phyloP scores from a whole-genome alignment of 2,113 vertebrate genomes.

The Callipepla californica region DNA sequence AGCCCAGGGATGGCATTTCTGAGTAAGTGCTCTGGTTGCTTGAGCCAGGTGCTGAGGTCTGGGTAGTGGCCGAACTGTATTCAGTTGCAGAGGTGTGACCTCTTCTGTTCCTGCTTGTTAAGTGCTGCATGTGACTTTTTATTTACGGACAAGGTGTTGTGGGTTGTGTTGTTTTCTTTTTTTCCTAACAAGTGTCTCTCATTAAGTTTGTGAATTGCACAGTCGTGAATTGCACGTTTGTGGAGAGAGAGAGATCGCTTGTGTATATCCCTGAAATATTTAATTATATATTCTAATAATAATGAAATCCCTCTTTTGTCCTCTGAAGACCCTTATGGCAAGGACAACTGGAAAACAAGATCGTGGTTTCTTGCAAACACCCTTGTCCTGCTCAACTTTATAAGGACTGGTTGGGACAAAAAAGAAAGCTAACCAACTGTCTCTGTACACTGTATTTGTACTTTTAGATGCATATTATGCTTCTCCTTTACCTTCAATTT shows the following conservation, averaged over 20 bases:
- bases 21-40: neutral
- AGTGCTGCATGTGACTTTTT: neutral
- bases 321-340: neutral
- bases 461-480: neutral
- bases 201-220: neutral
- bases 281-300: neutral
- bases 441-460: neutral
- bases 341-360: neutral
- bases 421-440: neutral
- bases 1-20: neutral
- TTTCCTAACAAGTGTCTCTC: neutral
- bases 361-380: neutral
- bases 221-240: neutral
- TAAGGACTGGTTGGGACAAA: neutral
- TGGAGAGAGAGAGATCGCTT: neutral
- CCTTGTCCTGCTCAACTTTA: neutral
- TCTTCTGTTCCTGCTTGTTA: neutral
- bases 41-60: neutral
- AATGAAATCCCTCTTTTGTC: neutral
- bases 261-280: neutral
- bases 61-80: neutral
- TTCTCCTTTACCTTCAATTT: slow-evolving; percentile 28
- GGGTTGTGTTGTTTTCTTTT: neutral
- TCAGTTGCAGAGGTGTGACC: neutral
- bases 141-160: neutral